These are phyloP conservation scores for Drosophila saltans DNA, from an alignment of 1,140 invertebrate genomes.

Conservation along the genomic window DNA sequence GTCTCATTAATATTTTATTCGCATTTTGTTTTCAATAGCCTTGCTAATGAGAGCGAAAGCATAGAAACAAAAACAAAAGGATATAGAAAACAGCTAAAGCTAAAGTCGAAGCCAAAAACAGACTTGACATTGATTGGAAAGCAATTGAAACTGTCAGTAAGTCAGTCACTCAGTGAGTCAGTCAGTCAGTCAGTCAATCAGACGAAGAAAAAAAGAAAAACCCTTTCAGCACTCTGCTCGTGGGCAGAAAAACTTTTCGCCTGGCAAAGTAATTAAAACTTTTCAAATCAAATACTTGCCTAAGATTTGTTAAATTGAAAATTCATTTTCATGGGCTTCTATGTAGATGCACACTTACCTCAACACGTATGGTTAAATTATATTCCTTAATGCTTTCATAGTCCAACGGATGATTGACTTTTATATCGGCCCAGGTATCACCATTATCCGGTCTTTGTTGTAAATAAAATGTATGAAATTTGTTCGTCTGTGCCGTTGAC, in stretches of 20 bases:
- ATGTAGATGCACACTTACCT: slow-evolving; percentile 87
- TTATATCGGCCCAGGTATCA: slow-evolving; percentile 96
- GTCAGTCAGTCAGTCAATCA: slow-evolving; percentile 33
- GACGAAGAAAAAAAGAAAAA: slow-evolving; percentile 17
- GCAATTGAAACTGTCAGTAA: slow-evolving; percentile 52
- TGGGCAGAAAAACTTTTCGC: slow-evolving; percentile 31
- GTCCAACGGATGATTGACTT: slow-evolving; percentile 97
- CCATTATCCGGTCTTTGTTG: slow-evolving; percentile 95
- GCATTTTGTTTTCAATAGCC: slow-evolving; percentile 48
- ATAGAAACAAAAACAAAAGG: neutral
- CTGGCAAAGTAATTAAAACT: slow-evolving; percentile 77
- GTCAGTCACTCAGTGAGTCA: slow-evolving; percentile 30
- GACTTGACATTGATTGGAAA: slow-evolving; percentile 68
- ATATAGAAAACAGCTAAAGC: neutral
- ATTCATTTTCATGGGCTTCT: slow-evolving; percentile 20
- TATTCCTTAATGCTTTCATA: slow-evolving; percentile 98
- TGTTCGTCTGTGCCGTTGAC: slow-evolving; percentile 97
- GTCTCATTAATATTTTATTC: slow-evolving; percentile 49
- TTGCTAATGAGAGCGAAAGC: slow-evolving; percentile 57
- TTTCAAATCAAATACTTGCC: slow-evolving; percentile 80
- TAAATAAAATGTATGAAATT: slow-evolving; percentile 97
- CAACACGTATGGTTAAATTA: slow-evolving; percentile 97
- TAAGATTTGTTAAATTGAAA: slow-evolving; percentile 59
- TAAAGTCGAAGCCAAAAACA: neutral
- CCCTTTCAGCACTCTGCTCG: slow-evolving; percentile 12